A percentile compares a stretch with the other conserved stretches of the same genome.
Evolutionary conservation across 1,140 invertebrate species (phyloP).

Genomic region (Parasteatoda tepidariorum): DNA sequence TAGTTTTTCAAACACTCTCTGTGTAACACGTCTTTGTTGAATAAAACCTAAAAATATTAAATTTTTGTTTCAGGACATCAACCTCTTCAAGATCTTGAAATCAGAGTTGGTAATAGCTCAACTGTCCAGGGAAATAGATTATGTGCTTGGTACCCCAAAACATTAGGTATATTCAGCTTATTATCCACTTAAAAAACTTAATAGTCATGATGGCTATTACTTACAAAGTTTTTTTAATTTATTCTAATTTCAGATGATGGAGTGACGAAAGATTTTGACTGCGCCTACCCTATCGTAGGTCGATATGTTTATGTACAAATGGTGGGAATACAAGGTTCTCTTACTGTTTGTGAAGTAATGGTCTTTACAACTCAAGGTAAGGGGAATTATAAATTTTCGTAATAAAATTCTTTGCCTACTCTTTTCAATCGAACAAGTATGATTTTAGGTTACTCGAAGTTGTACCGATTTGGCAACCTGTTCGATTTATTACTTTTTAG

Average conservation of each 20-base stretch:
- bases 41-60: slow-evolving; percentile 7
- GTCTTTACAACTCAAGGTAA: slow-evolving; percentile 89
- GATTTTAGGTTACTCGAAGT: no score
- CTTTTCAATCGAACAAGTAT: no score
- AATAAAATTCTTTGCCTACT: no score
- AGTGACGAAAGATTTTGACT: slow-evolving; percentile 88
- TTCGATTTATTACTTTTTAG: no score
- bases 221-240: no score
- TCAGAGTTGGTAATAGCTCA: slow-evolving; percentile 90
- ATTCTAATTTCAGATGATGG: slow-evolving; percentile 78
- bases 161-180: slow-evolving; percentile 76
- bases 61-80: slow-evolving; percentile 76
- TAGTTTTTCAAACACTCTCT: no score
- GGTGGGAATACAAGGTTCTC: slow-evolving; percentile 87
- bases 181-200: no score
- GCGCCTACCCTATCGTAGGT: slow-evolving; percentile 83
- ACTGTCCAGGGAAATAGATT: slow-evolving; percentile 85
- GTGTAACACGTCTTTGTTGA: no score
- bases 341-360: slow-evolving; percentile 91
- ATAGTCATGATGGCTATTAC: no score
- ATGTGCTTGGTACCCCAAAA: slow-evolving; percentile 92
- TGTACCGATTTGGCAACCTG: no score
- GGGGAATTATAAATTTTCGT: no score
- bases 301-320: slow-evolving; percentile 90
- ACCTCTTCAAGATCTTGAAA: slow-evolving; percentile 90